phyloP scores from a whole-genome alignment of 2,113 vertebrate genomes.

The Coryphaenoides rupestris region DNA sequence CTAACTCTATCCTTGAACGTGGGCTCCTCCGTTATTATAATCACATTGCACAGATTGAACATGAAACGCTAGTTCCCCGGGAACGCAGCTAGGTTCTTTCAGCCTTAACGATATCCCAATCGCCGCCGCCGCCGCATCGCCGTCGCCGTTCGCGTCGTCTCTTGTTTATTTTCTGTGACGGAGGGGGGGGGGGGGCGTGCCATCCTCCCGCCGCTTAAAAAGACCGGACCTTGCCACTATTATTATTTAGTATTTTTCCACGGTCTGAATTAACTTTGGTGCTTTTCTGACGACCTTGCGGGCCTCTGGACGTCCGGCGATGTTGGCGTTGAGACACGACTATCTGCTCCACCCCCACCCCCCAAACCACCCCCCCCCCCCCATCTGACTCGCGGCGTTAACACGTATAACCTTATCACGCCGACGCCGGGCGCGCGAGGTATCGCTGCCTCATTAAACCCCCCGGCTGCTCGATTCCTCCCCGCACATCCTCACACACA shows the following conservation, averaged over 20 bases:
- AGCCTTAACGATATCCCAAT: background rate
- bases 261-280: background rate
- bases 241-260: too few relatives aligned
- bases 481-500: constrained; percentile 61
- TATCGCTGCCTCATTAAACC: constrained; percentile 62
- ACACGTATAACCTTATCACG: constrained; percentile 59
- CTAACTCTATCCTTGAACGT: constrained; percentile 24
- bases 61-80: background rate
- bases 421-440: constrained; percentile 37
- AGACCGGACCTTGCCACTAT: constrained; percentile 13
- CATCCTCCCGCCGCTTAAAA: constrained; percentile 51
- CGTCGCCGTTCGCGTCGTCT: too few relatives aligned
- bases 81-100: background rate
- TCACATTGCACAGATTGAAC: background rate
- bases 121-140: too few relatives aligned
- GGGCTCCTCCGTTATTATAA: constrained; percentile 12
- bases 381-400: constrained; percentile 48
- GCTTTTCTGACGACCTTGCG: constrained; percentile 12
- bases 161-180: too few relatives aligned
- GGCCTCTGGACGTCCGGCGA: background rate
- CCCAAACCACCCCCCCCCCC: constrained; percentile 4
- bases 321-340: background rate
- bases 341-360: constrained; percentile 17
- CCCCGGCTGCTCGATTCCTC: constrained; percentile 41
- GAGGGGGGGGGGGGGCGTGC: constrained; percentile 11